A percentile compares a stretch with the other conserved stretches of the same genome.
Evolutionary conservation across 2,113 vertebrate genomes (phyloP).

Genomic region (Triplophysa tibetana): DNA sequence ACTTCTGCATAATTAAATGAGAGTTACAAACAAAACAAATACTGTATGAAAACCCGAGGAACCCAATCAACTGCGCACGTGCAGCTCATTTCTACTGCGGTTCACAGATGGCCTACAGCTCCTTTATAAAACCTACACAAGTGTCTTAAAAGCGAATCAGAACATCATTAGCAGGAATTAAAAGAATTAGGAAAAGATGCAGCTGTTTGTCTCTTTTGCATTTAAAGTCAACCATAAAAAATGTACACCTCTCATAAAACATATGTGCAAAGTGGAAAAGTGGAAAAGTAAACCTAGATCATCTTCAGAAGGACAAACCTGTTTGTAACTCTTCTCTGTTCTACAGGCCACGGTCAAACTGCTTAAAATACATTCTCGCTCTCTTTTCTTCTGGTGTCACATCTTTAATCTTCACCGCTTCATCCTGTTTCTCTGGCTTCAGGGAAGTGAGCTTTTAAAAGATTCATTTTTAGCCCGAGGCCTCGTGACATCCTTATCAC

Average conservation of each 20-base stretch:
- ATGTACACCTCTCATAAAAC: background rate
- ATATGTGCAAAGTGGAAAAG: background rate
- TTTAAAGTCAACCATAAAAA: background rate
- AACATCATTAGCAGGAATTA: background rate
- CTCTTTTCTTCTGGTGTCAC: slow-evolving; percentile 30
- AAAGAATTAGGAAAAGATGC: background rate
- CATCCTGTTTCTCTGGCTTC: background rate
- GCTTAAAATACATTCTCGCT: slow-evolving; percentile 51
- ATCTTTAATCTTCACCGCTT: slow-evolving; percentile 19
- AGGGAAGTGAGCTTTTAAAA: slow-evolving; percentile 29
- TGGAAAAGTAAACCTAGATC: background rate
- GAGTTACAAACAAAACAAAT: background rate
- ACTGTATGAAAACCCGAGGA: background rate
- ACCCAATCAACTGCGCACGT: slow-evolving; percentile 9
- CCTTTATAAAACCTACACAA: background rate
- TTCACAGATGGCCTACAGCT: background rate
- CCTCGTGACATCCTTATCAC: background rate
- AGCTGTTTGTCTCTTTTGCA: background rate
- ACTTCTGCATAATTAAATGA: slow-evolving; percentile 8
- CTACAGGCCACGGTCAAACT: slow-evolving; percentile 46
- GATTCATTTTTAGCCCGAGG: slow-evolving; percentile 1
- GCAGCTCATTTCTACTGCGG: background rate
- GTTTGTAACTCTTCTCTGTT: slow-evolving; percentile 23
- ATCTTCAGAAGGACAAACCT: slow-evolving; percentile 12
- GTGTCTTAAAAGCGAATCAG: background rate